A percentile compares a stretch with the other conserved stretches of the same genome.
phyloP scores from a whole-genome alignment of 2,888 invertebrate species.

The Lysandra coridon region DNA sequence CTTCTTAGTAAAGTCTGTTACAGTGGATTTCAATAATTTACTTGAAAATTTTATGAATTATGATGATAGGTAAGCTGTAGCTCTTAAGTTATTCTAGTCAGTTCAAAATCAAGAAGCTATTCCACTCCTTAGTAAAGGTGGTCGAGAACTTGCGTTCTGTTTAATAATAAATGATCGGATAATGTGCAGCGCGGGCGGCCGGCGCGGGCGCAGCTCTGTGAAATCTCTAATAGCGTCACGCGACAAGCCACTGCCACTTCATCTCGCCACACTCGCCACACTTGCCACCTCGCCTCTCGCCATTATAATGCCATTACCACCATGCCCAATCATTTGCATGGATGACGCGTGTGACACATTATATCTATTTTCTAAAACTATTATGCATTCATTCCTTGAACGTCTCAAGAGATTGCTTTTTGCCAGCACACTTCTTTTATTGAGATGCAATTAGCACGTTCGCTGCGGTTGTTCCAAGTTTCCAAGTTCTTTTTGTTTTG shows the following conservation, averaged over 20 bases:
- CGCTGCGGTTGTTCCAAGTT: background rate
- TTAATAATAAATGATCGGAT: constrained; percentile 25
- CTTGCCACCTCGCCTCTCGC: constrained; percentile 30
- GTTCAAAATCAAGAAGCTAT: background rate
- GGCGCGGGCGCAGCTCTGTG: constrained; percentile 42
- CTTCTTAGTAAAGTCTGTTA: too few species aligned
- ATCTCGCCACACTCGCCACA: constrained; percentile 21
- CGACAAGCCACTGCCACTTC: constrained; percentile 19
- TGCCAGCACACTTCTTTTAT: background rate
- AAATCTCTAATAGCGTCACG: constrained; percentile 44
- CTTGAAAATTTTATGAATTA: background rate
- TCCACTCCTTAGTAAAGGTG: background rate
- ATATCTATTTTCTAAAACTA: constrained; percentile 14
- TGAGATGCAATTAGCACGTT: background rate
- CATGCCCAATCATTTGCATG: constrained; percentile 39
- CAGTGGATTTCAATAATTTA: too few species aligned
- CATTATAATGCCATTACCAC: constrained; percentile 45
- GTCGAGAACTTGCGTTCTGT: background rate
- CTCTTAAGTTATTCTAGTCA: background rate
- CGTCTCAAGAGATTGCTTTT: background rate
- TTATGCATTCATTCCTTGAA: constrained; percentile 1
- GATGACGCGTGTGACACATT: constrained; percentile 35
- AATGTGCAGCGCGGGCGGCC: constrained; percentile 36
- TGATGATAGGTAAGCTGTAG: background rate
- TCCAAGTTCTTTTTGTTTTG: background rate